Evolutionary conservation across 2,888 invertebrate genomes (phyloP).

Genomic region (Spodoptera littoralis): DNA sequence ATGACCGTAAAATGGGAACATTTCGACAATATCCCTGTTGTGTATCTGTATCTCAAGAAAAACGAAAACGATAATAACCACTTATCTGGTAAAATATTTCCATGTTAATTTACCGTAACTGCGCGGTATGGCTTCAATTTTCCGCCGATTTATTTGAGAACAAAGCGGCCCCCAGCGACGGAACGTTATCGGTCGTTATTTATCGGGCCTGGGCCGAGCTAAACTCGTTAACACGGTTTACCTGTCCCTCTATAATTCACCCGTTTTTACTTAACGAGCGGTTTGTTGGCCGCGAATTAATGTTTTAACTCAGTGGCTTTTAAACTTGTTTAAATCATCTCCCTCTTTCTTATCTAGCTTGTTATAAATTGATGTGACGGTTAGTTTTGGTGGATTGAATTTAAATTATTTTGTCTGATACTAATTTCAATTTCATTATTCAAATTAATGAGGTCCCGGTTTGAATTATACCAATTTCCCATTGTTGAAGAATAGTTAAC

Average conservation of each 20-base stretch:
- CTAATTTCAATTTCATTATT: too few relatives aligned
- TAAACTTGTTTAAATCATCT: slow-evolving; percentile 60
- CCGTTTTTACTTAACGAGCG: slow-evolving; percentile 75
- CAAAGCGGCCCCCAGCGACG: slow-evolving; percentile 63
- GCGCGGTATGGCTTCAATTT: slow-evolving; percentile 65
- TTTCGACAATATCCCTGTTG: slow-evolving; percentile 19
- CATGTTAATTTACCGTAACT: slow-evolving; percentile 55
- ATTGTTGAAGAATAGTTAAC: too few relatives aligned
- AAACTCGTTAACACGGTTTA: slow-evolving; percentile 78
- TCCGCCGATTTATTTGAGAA: slow-evolving; percentile 71
- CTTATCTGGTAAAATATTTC: slow-evolving; percentile 57
- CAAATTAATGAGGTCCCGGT: too few relatives aligned
- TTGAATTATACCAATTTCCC: too few relatives aligned
- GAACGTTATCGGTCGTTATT: slow-evolving; percentile 75
- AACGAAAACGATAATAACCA: slow-evolving; percentile 49
- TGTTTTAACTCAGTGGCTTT: slow-evolving; percentile 64
- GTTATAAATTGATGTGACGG: slow-evolving; percentile 34
- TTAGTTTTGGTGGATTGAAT: slow-evolving; percentile 42
- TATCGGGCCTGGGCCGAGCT: slow-evolving; percentile 65
- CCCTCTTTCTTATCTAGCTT: slow-evolving; percentile 51
- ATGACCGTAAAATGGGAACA: neutral
- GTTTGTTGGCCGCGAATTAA: slow-evolving; percentile 74
- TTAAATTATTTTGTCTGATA: slow-evolving; percentile 7
- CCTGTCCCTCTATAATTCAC: slow-evolving; percentile 79
- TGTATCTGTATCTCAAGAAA: slow-evolving; percentile 48